phyloP scores from a whole-genome alignment of 2,797 vertebrate species.

The Enoplosus armatus region DNA sequence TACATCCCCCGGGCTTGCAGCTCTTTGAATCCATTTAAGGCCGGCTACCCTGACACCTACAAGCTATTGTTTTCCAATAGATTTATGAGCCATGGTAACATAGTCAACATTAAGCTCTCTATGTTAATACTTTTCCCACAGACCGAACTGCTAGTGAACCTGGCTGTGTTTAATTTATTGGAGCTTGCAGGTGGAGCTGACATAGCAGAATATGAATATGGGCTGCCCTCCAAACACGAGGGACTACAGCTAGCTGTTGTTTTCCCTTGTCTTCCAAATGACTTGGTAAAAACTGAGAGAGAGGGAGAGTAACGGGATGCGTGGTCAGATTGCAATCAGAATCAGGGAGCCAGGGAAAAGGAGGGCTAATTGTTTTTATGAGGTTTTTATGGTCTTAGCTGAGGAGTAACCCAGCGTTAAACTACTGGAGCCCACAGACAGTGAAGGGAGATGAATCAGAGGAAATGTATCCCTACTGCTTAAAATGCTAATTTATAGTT shows the following conservation, averaged over 20 bases:
- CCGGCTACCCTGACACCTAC: constrained; percentile 51
- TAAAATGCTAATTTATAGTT: constrained; percentile 14
- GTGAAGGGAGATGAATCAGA: constrained; percentile 13
- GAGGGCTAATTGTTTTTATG: constrained; percentile 52
- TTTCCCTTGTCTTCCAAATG: constrained; percentile 53
- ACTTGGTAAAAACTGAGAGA: constrained; percentile 29
- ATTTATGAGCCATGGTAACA: constrained; percentile 67
- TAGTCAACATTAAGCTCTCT: constrained; percentile 66
- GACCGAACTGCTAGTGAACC: constrained; percentile 65
- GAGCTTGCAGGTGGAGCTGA: constrained; percentile 70
- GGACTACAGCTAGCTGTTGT: constrained; percentile 32
- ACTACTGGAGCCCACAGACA: constrained; percentile 15
- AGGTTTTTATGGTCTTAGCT: constrained; percentile 45
- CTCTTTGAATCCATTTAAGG: constrained; percentile 48
- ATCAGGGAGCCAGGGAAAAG: constrained; percentile 31
- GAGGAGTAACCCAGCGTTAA: constrained; percentile 36
- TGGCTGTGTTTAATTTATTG: constrained; percentile 67
- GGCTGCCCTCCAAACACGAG: constrained; percentile 52
- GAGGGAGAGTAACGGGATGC: constrained; percentile 16
- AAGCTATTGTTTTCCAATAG: constrained; percentile 72
- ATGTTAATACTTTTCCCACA: constrained; percentile 67
- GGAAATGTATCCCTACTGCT: neutral
- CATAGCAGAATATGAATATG: constrained; percentile 65
- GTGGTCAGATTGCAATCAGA: constrained; percentile 30
- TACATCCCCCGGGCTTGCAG: constrained; percentile 22